phyloP scores from a whole-genome alignment of 2,797 vertebrate species.

The Fistularia tabacaria region DNA sequence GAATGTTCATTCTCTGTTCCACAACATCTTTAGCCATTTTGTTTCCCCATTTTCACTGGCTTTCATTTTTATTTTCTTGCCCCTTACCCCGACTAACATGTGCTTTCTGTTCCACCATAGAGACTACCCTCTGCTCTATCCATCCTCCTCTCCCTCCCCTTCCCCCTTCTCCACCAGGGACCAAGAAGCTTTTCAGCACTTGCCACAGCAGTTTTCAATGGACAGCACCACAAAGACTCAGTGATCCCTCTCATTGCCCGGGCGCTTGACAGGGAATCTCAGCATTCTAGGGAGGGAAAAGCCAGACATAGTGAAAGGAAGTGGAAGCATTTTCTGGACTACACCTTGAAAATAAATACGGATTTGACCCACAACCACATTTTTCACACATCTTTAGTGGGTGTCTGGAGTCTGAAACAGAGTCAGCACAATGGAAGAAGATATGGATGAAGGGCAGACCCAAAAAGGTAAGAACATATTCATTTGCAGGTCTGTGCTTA shows the following conservation, averaged over 20 bases:
- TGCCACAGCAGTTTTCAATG: constrained; percentile 81
- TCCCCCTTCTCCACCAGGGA: constrained; percentile 45
- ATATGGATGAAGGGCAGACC: constrained; percentile 97
- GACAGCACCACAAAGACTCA: constrained; percentile 86
- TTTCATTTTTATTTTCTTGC: constrained; percentile 41
- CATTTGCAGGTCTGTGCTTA: constrained; percentile 9
- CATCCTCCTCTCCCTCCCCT: constrained; percentile 11
- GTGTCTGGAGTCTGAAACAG: constrained; percentile 54
- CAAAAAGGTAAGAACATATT: constrained; percentile 86
- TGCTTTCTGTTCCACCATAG: constrained; percentile 42
- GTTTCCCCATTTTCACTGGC: constrained; percentile 52
- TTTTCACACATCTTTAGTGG: constrained; percentile 18
- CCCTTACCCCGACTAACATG: constrained; percentile 51
- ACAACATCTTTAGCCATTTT: constrained; percentile 30
- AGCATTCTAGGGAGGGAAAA: constrained; percentile 27
- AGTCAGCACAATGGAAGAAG: constrained; percentile 92
- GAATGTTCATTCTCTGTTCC: constrained; percentile 66
- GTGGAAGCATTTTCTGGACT: constrained; percentile 52
- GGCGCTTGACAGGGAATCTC: constrained; percentile 89
- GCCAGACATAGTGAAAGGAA: constrained; percentile 38
- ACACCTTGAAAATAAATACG: constrained; percentile 51
- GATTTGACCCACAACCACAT: constrained; percentile 45
- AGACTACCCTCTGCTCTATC: constrained; percentile 60
- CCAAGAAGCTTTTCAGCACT: constrained; percentile 79
- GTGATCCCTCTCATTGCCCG: constrained; percentile 84